Base-by-base conservation (phyloP, 2,888 invertebrate species). In the Sphecodes monilicornis region DNA sequence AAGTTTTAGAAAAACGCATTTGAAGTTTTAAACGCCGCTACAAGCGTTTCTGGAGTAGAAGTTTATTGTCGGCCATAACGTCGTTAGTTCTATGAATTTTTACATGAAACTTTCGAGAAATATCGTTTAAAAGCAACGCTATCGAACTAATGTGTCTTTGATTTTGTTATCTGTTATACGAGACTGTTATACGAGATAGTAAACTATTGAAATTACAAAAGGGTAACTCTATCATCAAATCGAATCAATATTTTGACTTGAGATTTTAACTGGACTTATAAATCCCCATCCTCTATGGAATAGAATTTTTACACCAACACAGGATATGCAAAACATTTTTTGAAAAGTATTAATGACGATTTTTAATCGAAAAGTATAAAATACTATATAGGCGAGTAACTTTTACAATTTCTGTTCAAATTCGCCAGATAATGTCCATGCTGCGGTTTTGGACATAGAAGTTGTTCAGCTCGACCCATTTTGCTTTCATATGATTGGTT, bases 51-150 rank as follows among this genome's bases (percentile, higher is more conserved):
- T 13, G 60, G 16, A 60, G 60, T 16, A 29, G 29, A 60, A 29
- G 60, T 60, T 60, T 29, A 60, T 60, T 60, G 60, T 29, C 60
- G 6, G 29, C 60, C 60, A 29, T 60, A 60, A 60, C 60, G 29
- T 60, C 29, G 60, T 60, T 60, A 60, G 29, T 60, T 18, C 60
- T 29, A 29, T 60, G 60, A 60, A 60, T 60, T 60, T 60, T 60
- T 60, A 60, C 16, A 16, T 29, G 29, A 29, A 60, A 60, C 60
- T 60, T 29, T 6, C 60, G 2, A 13, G 5, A 60, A 13, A 16
- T 60, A 60, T 3, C 29, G 60, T 60, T 60, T 60, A 29, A 60
- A 60, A 60, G 60, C 60, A 26, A 60, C 6, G 29, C 60, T 26
- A 29, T 29, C 60, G 60, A 60, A 26, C 60, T 4, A 29, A 60